Conservation (phyloP, 1,140 invertebrate genomes). For the Battus philenor region DNA sequence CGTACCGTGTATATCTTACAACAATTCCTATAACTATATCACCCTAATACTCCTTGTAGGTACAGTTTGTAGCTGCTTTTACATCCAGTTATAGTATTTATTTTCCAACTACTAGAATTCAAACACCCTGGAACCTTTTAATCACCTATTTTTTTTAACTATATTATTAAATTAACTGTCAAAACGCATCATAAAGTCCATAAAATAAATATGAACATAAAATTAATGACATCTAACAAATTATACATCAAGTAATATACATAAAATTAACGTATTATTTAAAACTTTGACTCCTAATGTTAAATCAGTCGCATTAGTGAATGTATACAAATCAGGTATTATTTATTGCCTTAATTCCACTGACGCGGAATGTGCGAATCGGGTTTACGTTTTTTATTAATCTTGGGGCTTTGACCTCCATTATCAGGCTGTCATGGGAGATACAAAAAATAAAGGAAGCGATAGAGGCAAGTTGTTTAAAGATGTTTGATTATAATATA, state of each 20-base stretch:
- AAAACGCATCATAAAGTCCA: too few relatives aligned
- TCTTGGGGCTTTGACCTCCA: constrained; percentile 14
- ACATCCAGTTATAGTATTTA: not conserved
- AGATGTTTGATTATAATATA: constrained; percentile 1
- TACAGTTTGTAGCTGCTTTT: not conserved
- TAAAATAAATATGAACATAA: too few relatives aligned
- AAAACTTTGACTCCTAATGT: not conserved
- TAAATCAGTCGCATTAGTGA: constrained; percentile 1
- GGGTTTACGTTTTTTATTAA: constrained; percentile 17
- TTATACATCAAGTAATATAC: too few relatives aligned
- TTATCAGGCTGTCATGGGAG: constrained; percentile 16
- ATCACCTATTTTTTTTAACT: too few relatives aligned
- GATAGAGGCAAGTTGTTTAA: not conserved
- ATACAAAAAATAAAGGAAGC: constrained; percentile 13
- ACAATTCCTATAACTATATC: not conserved
- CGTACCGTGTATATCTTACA: too few relatives aligned
- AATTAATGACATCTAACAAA: too few relatives aligned
- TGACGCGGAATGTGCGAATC: constrained; percentile 11
- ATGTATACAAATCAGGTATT: constrained; percentile 9
- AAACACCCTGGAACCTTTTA: too few relatives aligned
- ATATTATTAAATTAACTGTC: too few relatives aligned
- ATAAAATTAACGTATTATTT: not conserved
- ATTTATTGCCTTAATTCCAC: constrained; percentile 9
- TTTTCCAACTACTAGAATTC: too few relatives aligned
- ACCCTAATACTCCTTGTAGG: not conserved